Base-by-base conservation (phyloP, 2,888 invertebrate genomes). In the Mimumesa dahlbomi region DNA sequence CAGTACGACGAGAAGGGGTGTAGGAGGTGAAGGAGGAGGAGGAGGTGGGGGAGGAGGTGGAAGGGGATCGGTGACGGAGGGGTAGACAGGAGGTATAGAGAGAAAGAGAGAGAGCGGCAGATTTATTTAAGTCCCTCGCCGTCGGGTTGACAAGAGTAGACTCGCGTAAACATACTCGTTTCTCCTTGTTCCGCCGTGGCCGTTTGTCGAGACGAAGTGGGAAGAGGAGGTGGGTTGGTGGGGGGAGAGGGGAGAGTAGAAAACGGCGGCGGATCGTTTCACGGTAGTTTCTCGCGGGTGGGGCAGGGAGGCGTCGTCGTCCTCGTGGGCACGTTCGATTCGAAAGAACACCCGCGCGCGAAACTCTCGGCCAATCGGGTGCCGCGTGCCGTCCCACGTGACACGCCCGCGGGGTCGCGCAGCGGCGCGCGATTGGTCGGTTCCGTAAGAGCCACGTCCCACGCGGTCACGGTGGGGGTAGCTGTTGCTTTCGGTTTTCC, bases 401-500 rank as follows among this genome's bases (percentile, higher is more conserved):
- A 56, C 54, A 76, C 72, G 59, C 70, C 70, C 54, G 38, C 1
- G 13, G 48, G 61, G 43, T 40, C 19, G 14, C n/a, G 9, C 36
- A 46, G 38, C 13, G 38, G 4, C 2, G 9, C 34, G 11, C 58
- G 56, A 91, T 92, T 92, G 91, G 92, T 25, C 43, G 82, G 56
- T 46, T 14, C 21, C 11, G 19, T 22, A 11, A 1, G 18, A 29
- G 40, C 74, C 79, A 74, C 90, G 90, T 88, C 92, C 91, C 0
- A 38, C 87, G 77, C 84, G 82, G 82, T 82, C 16, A 61, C 81
- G 85, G 90, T 90, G 86, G 91, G 90, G 76, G 81, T 6, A 46
- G 4, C 85, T 88, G 90, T 90, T 91, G 88, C 90, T 87, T 91
- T 90, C 91, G 90, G 90, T 89, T 90, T 90, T 77, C 90, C 90